These are phyloP conservation scores for Drosophila obscura DNA, from an alignment of 1,140 invertebrate species.

Conservation along the genomic window DNA sequence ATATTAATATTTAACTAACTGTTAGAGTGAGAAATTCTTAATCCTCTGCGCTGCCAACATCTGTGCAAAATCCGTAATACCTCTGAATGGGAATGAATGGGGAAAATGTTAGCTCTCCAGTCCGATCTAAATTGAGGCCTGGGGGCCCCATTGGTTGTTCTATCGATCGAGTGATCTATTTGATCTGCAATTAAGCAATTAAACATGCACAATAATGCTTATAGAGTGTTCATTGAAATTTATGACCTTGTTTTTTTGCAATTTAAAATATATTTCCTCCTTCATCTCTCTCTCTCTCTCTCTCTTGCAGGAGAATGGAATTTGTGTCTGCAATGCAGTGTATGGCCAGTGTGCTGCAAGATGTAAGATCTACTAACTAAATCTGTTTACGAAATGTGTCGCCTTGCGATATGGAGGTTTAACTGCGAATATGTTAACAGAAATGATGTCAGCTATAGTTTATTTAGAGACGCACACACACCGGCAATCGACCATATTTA, in stretches of 20 bases:
- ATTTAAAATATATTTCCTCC: conserved; percentile 41
- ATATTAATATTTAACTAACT: conserved; percentile 16
- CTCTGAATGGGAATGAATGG: too few relatives aligned
- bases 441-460: conserved; percentile 69
- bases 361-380: conserved; percentile 50
- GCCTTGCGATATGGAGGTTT: conserved; percentile 35
- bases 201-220: conserved; percentile 17
- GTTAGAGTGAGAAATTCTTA: neutral
- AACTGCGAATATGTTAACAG: conserved; percentile 60
- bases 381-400: conserved; percentile 50
- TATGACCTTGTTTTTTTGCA: conserved; percentile 34
- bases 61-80: too few relatives aligned
- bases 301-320: conserved; percentile 54
- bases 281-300: conserved; percentile 52
- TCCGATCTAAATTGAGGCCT: conserved; percentile 8
- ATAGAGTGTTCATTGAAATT: conserved; percentile 40
- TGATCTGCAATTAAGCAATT: conserved; percentile 75
- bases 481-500: conserved; percentile 34
- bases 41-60: too few relatives aligned
- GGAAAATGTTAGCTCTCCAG: neutral
- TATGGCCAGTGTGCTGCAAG: conserved; percentile 27
- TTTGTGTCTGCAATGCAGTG: conserved; percentile 19
- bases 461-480: conserved; percentile 45
- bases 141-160: conserved; percentile 8
- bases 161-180: conserved; percentile 54